Evolutionary conservation across 1,140 invertebrate species (phyloP).

Genomic region (Phenacoccus solenopsis): DNA sequence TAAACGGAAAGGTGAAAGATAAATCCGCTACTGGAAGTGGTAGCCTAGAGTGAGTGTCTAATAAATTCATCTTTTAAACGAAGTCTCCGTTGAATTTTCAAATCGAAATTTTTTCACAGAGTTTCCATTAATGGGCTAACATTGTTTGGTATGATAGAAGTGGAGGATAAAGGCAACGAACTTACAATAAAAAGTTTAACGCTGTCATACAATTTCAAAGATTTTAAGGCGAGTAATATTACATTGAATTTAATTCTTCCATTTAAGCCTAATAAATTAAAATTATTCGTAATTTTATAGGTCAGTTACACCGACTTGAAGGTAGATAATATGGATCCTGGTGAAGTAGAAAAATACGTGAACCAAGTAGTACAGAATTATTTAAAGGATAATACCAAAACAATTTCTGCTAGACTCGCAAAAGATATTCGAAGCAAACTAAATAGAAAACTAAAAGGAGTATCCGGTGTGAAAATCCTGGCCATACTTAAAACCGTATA

Average conservation of each 20-base stretch:
- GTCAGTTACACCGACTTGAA: background rate
- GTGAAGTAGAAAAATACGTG: background rate
- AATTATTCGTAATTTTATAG: background rate
- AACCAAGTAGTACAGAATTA: background rate
- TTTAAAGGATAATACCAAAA: background rate
- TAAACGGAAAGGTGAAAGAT: background rate
- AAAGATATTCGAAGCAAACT: background rate
- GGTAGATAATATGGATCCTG: background rate
- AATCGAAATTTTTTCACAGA: background rate
- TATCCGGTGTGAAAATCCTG: background rate
- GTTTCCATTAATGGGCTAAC: background rate
- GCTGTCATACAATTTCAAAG: background rate
- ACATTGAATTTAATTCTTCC: no score
- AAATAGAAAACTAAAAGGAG: slow-evolving; percentile 8
- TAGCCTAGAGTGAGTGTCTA: background rate
- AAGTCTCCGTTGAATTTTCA: no score
- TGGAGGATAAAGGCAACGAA: background rate
- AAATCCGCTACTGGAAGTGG: background rate
- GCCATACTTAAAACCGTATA: background rate
- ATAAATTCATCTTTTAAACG: background rate
- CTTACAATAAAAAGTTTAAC: background rate
- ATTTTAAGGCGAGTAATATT: background rate
- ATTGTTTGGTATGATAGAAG: background rate
- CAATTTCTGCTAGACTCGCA: background rate
- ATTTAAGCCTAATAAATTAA: no score